Percentiles rank a stretch among this genome's conserved stretches.
Conservation (phyloP, 1,140 invertebrate genomes). For the Atopsyche davidsoni region DNA sequence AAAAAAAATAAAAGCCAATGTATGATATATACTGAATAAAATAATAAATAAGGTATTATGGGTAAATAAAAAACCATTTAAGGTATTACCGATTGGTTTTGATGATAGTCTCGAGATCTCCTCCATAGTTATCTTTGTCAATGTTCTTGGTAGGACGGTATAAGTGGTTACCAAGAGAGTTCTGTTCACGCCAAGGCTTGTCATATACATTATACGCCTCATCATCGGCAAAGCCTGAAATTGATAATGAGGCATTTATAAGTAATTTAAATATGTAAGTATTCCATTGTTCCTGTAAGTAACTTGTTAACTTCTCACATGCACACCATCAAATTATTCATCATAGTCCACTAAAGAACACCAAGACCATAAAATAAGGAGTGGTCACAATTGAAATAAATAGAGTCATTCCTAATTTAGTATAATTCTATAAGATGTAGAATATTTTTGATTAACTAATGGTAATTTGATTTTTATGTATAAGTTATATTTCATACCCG, state of each 20-base stretch:
- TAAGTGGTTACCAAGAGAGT: constrained; percentile 78
- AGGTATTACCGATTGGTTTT: constrained; percentile 73
- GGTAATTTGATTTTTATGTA: no score
- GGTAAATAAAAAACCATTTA: neutral
- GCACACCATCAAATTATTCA: no score
- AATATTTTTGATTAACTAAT: no score
- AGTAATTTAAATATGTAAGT: no score
- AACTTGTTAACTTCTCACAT: no score
- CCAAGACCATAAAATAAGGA: no score
- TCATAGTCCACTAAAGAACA: no score
- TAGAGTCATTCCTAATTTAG: no score
- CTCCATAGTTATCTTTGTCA: constrained; percentile 88
- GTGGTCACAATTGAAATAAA: no score
- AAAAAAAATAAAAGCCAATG: constrained; percentile 4
- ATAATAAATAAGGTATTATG: constrained; percentile 8
- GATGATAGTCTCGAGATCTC: constrained; percentile 79
- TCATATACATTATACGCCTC: constrained; percentile 98
- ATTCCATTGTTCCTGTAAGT: no score
- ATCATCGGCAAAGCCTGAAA: constrained; percentile 88
- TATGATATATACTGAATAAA: constrained; percentile 7
- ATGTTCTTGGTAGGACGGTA: constrained; percentile 87
- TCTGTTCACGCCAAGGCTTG: constrained; percentile 83
- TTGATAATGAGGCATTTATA: no score
- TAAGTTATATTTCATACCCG: constrained; percentile 38
- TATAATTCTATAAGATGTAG: no score